A percentile compares a stretch with the other conserved stretches of the same genome.
Evolutionary conservation across 2,113 vertebrate species (phyloP).

Genomic region (Pavo muticus): DNA sequence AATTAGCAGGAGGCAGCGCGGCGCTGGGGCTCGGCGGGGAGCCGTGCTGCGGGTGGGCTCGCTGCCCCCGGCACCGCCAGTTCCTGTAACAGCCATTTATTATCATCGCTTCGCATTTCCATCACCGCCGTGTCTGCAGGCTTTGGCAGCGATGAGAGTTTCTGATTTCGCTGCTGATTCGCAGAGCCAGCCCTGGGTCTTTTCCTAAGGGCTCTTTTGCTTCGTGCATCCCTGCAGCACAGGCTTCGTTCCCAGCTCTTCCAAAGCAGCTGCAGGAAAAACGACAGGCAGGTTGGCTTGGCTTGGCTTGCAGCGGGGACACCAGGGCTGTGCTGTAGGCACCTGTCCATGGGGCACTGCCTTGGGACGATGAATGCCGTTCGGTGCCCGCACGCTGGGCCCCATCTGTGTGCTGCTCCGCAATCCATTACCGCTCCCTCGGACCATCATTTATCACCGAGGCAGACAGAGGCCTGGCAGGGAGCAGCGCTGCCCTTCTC

Average conservation of each 20-base stretch:
- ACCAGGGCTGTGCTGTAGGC: not conserved
- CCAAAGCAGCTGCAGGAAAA: not conserved
- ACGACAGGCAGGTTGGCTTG: too few species aligned
- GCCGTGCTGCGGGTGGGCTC: not conserved
- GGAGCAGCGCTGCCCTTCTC: slow-evolving; percentile 32
- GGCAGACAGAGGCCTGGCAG: slow-evolving; percentile 4
- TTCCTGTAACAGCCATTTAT: slow-evolving; percentile 44
- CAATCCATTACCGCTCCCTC: not conserved
- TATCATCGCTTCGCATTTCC: slow-evolving; percentile 36
- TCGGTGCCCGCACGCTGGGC: not conserved
- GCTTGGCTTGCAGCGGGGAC: accelerated
- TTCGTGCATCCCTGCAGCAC: accelerated
- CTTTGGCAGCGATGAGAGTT: not conserved
- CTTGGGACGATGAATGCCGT: slow-evolving; percentile 5
- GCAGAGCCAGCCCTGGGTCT: not conserved
- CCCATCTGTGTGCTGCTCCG: slow-evolving; percentile 22
- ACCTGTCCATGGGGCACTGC: not conserved
- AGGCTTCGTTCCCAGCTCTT: not conserved
- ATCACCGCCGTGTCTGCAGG: not conserved
- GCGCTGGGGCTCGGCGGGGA: not conserved
- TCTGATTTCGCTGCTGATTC: not conserved
- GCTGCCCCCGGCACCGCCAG: not conserved
- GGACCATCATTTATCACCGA: not conserved
- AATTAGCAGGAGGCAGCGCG: slow-evolving; percentile 1
- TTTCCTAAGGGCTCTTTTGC: not conserved